Percentiles rank a stretch among this genome's conserved stretches.
These are phyloP conservation scores for Vipera ursinii DNA, from an alignment of 2,797 vertebrate genomes.

Conservation along the genomic window DNA sequence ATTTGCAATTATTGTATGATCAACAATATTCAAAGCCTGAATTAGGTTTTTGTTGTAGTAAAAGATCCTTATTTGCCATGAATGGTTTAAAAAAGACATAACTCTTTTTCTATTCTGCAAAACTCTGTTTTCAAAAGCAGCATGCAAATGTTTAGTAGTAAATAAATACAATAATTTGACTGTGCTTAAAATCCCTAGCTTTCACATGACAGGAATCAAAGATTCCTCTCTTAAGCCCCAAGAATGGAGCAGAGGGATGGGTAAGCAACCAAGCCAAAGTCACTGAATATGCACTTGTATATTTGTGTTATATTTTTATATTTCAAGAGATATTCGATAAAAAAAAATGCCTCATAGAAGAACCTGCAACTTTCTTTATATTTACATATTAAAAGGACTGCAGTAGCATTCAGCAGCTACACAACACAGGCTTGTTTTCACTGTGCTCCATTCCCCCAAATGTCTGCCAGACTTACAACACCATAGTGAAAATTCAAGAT, in stretches of 20 bases:
- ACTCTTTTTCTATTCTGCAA: slow-evolving; percentile 18
- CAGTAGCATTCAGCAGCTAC: neutral
- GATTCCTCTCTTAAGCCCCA: slow-evolving; percentile 33
- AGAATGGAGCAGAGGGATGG: neutral
- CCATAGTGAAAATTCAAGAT: slow-evolving; percentile 49
- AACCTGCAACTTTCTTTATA: slow-evolving; percentile 1
- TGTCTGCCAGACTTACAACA: slow-evolving; percentile 38
- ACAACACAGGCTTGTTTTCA: slow-evolving; percentile 15
- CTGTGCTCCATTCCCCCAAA: slow-evolving; percentile 48
- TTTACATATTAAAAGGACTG: slow-evolving; percentile 30
- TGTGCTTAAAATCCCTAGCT: slow-evolving; percentile 36
- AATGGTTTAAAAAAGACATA: slow-evolving; percentile 56
- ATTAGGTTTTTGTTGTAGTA: slow-evolving; percentile 30
- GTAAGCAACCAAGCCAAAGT: slow-evolving; percentile 32
- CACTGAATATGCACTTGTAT: slow-evolving; percentile 19
- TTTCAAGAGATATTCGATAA: slow-evolving; percentile 27
- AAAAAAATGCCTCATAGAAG: slow-evolving; percentile 4
- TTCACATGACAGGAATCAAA: slow-evolving; percentile 48
- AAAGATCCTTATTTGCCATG: slow-evolving; percentile 58
- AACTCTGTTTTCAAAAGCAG: neutral
- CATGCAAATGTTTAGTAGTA: neutral
- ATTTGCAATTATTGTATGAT: slow-evolving; percentile 49
- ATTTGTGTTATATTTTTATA: slow-evolving; percentile 20
- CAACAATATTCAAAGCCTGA: slow-evolving; percentile 47
- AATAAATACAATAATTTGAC: slow-evolving; percentile 23